Base-by-base conservation (phyloP, 2,888 invertebrate genomes). In the Bembecia ichneumoniformis region DNA sequence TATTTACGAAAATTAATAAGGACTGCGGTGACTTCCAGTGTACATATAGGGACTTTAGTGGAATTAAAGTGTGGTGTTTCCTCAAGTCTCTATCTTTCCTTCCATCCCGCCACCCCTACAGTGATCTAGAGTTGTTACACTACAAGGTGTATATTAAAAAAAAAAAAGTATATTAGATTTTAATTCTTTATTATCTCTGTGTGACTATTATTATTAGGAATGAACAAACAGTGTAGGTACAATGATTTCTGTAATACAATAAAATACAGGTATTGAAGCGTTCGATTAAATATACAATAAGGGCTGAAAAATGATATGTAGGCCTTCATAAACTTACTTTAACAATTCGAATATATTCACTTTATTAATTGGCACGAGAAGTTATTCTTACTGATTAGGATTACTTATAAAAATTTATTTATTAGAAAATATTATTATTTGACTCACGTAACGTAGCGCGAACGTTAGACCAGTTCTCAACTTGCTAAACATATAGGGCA, bases 351-450 rank as follows among this genome's bases (percentile, higher is more conserved):
- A 57, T 5, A 47, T 53, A 56, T 53, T 51, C 10, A 28, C 63
- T 58, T 66, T 63, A 69, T 63, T 69, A 69, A 73, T 75, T 75
- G 74, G 74, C 74, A 75, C 74, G 64, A 68, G 66, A 74, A 55
- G 59, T 58, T 62, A 56, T 55, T 11, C 11, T 44, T 44, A 15
- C 15, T 15, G 16, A 44, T 11, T 17, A 16, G 15, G 15, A 53
- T 56, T 51, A 55, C 54, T 53, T 52, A 58, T 44, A 44, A 59
- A 50, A 58, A 56, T 56, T 59, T 64, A 59, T 56, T 56, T 63
- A 62, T 52, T 56, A 59, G 58, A 59, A 60, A 58, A 58, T 57
- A 47, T 35, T 47, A 43, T 36, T 28, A 28, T 28, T 28, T 9
- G 28, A 28, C 28, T 28, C 9, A 20, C 5, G 9, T 20, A 9